Conservation (phyloP, 2,113 vertebrate genomes). For the Rattus rattus region DNA sequence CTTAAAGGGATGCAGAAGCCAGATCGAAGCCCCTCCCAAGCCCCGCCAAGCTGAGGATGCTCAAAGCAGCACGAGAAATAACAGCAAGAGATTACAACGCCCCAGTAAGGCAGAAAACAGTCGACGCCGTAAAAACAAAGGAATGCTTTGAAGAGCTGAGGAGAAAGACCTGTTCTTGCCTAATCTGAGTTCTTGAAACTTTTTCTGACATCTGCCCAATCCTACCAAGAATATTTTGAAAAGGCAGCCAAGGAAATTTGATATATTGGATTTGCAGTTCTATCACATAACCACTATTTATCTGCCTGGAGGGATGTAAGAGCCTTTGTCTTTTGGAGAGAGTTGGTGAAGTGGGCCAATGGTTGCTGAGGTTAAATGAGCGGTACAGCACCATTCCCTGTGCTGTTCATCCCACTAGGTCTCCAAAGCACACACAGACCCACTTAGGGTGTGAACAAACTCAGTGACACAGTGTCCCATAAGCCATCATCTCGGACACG, state of each 20-base stretch:
- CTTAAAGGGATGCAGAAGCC: not conserved
- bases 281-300: slow-evolving; percentile 15
- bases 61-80: not conserved
- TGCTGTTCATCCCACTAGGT: not conserved
- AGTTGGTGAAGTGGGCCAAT: not conserved
- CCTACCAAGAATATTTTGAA: not conserved
- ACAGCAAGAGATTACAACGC: not conserved
- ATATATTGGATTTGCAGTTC: not conserved
- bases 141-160: not conserved
- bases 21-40: not conserved
- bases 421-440: not conserved
- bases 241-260: slow-evolving; percentile 12
- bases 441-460: not conserved
- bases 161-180: not conserved
- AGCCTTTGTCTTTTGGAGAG: not conserved
- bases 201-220: not conserved
- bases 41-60: not conserved
- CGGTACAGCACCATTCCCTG: not conserved
- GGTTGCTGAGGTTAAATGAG: not conserved
- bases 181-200: not conserved
- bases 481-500: not conserved
- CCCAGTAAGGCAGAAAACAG: not conserved
- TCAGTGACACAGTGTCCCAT: not conserved
- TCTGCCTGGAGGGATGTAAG: not conserved
- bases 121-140: not conserved